Conservation (phyloP, 2,797 vertebrate species). For the Enteromius fasciolatus region DNA sequence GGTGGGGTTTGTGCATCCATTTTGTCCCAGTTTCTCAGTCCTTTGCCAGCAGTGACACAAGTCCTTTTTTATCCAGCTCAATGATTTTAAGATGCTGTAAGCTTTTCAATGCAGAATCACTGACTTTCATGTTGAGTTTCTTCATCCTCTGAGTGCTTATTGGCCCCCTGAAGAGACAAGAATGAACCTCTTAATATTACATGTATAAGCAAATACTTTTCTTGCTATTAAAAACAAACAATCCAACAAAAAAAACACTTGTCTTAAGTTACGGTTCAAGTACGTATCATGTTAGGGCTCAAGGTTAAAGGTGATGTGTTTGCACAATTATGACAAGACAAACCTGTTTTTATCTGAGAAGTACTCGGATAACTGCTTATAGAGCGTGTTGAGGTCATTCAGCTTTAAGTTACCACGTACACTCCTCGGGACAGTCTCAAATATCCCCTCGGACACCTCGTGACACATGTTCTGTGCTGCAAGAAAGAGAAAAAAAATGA, state of each 20-base stretch:
- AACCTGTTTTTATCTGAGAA: slow-evolving; percentile 65
- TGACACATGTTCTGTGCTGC: slow-evolving; percentile 52
- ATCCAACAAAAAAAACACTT: too few species aligned
- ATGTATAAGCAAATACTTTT: not conserved
- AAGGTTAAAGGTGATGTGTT: not conserved
- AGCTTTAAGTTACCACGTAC: slow-evolving; percentile 65
- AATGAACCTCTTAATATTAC: not conserved
- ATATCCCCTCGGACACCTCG: slow-evolving; percentile 60
- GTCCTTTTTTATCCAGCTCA: slow-evolving; percentile 64
- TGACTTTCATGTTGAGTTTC: slow-evolving; percentile 69
- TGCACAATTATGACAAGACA: slow-evolving; percentile 12
- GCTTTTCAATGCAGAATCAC: slow-evolving; percentile 65
- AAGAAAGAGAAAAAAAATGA: not conserved
- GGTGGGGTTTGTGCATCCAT: not conserved
- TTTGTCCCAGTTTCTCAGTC: slow-evolving; percentile 26
- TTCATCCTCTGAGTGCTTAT: slow-evolving; percentile 70
- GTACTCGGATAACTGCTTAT: slow-evolving; percentile 67
- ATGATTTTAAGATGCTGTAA: slow-evolving; percentile 68
- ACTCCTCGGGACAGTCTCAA: slow-evolving; percentile 60
- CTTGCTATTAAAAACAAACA: not conserved
- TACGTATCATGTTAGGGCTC: not conserved
- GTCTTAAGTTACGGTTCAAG: not conserved
- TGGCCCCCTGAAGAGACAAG: slow-evolving; percentile 45
- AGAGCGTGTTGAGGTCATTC: slow-evolving; percentile 65
- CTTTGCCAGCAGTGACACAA: slow-evolving; percentile 44